Evolutionary conservation across 2,888 invertebrate genomes (phyloP), one percentile per base, ranked within the genome.

Genomic region (Ichneumon xanthorius): DNA sequence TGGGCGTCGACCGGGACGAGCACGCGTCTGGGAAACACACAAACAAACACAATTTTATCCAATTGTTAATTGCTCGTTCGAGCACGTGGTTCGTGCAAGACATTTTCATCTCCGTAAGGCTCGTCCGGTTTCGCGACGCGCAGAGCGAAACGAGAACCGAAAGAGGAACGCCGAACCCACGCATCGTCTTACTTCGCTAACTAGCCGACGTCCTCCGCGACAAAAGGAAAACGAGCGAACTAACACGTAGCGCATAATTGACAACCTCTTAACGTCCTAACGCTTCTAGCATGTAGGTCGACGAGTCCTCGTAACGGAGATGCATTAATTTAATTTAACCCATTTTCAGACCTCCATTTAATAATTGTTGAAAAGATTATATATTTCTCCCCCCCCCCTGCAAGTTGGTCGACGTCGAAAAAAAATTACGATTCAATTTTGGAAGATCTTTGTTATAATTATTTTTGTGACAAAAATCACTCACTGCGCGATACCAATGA

Each of bases 1-100:
- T 97, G 90, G 97, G 96, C 94, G 97, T 97, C 90, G 97, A 96
- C 93, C 96, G 96, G 93, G 96, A 96, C 93, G 96, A 96, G 94
- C 96, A 96, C 92, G 96, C 96, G 94, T 96, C 96, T 96, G 95
- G 83, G 70, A 22, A 80, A 26, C 40, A 70, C 58, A 70, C 22
- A 70, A 53, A 80, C 26, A 22, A 33, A 30, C n/a, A 81, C 83
- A 84, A 84, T 77, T 71, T 77, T 83, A 65, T 50, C 55, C 80
- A 80, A 80, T 86, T 68, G 80, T 63, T 67, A n/a, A 16, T 63
- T 67, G 55, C 55, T 37, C 14, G 40, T 77, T 77, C 45, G 45
- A 48, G 45, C 14, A 48, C 16, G 45, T 55, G 14, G 58, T 14
- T 58, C 26, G 22, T 22, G 22, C 26, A 14, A 4, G 22, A 22